Evolutionary conservation across 2,797 vertebrate species (phyloP), one percentile per base, ranked within the genome.

Genomic region (Delichon dasypus): DNA sequence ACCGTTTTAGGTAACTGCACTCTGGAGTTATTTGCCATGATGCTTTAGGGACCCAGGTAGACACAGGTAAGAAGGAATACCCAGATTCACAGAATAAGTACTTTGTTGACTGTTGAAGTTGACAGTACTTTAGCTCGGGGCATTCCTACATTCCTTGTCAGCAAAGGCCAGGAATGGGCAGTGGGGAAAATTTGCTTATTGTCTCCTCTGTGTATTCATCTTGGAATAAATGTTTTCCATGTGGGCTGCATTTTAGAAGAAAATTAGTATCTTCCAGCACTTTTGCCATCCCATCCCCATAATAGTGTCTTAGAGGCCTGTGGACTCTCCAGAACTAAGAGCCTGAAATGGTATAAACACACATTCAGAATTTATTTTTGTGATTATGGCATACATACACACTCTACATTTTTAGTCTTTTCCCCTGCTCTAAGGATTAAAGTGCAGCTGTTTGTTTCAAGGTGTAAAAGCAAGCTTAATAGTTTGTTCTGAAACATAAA

Each of bases 371-470:
- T 75, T 50, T 53, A 3, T 26, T 74, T 48, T 48, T 66, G 27
- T 0, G 1, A 19, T 5, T 77, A 11, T 72, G 32, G 3, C 22
- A 50, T 66, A 20, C 6, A 19, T 42, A 40, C 2, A 7, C 2
- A 3, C 6, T 70, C 18, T 23, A 2, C 1, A 8, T 64, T 51
- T 64, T 44, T 20, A 64, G 23, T 45, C 8, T 54, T 83, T 45
- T 45, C 10, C 5, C 16, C 18, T 21, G 9, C 16, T 75, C 6
- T 32, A 15, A 58, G 10, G 21, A 36, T 86, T 88, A 27, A 78
- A 72, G 9, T 71, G 22, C 13, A 67, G 16, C 14, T 55, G 14
- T 83, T 85, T 80, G 6, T 76, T 83, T 86, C 32, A 74, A 70
- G 17, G 4, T 13, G 26, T 18, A 54, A 48, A 25, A 64, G 8